Evolutionary conservation across 2,888 invertebrate genomes (phyloP).

Genomic region (Macaria liturata): DNA sequence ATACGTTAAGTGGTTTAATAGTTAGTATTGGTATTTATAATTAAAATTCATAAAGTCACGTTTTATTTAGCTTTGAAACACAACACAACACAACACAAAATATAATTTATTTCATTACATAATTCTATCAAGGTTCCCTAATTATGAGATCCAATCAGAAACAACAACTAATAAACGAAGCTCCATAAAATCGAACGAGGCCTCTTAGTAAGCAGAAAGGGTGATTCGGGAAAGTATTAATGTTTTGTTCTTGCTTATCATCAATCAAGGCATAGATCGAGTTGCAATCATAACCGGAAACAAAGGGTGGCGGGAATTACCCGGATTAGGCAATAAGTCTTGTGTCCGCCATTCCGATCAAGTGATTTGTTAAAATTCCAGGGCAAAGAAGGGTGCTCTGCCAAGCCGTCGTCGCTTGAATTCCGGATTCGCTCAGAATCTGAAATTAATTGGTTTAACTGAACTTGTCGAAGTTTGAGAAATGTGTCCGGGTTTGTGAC

Average conservation of each 20-base stretch:
- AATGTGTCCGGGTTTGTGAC: constrained; percentile 4
- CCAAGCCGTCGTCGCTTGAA: constrained; percentile 36
- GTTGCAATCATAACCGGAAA: constrained; percentile 41
- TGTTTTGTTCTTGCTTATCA: constrained; percentile 36
- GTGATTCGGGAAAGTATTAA: constrained; percentile 8
- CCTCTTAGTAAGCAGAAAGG: constrained; percentile 7
- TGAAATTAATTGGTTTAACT: constrained; percentile 55
- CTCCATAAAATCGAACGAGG: constrained; percentile 1
- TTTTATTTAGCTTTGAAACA: no score
- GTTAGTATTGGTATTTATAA: not conserved
- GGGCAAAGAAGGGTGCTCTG: constrained; percentile 33
- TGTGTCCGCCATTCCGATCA: constrained; percentile 55
- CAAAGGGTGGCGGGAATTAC: constrained; percentile 40
- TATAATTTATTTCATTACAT: no score
- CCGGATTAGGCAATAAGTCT: constrained; percentile 64
- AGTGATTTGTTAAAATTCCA: constrained; percentile 68
- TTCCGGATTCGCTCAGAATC: constrained; percentile 49
- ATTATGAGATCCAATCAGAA: constrained; percentile 2
- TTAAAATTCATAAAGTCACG: not conserved
- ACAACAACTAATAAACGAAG: constrained; percentile 1
- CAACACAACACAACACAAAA: no score
- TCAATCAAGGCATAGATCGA: constrained; percentile 36
- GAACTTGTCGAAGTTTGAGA: constrained; percentile 27
- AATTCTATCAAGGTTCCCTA: not conserved
- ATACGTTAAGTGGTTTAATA: no score